Conservation (phyloP, 1,140 invertebrate species). For the Listronotus oregonensis region DNA sequence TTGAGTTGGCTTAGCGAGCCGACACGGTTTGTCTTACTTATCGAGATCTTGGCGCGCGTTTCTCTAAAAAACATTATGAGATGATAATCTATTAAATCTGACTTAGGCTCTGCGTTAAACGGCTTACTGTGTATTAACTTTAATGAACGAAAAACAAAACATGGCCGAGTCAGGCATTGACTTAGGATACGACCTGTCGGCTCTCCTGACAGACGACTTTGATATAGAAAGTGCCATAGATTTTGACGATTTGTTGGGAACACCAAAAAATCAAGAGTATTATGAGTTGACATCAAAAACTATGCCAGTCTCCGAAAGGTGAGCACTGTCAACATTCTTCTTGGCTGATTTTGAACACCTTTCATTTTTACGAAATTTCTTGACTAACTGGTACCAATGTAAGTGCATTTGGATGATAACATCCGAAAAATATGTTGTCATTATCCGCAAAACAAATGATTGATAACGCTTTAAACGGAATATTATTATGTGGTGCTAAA, state of each 20-base stretch:
- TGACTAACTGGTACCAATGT: too few species aligned
- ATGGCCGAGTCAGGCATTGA: conserved; percentile 71
- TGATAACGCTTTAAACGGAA: not conserved
- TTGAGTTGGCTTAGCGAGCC: conserved; percentile 26
- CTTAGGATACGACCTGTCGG: conserved; percentile 72
- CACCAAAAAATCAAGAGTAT: conserved; percentile 69
- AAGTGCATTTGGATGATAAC: too few species aligned
- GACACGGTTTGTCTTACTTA: conserved; percentile 17
- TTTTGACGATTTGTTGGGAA: conserved; percentile 60
- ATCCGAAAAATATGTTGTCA: too few species aligned
- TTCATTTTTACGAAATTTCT: not conserved
- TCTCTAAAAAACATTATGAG: conserved; percentile 12
- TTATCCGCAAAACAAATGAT: not conserved
- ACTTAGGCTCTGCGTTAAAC: conserved; percentile 3
- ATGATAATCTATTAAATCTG: conserved; percentile 20
- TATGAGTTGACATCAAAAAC: conserved; percentile 70
- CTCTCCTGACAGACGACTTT: conserved; percentile 62
- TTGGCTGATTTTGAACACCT: conserved; percentile 15
- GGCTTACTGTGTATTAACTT: conserved; percentile 6
- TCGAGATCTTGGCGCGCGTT: conserved; percentile 27
- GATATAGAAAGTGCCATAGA: conserved; percentile 61
- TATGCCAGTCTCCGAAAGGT: conserved; percentile 69
- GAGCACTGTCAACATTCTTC: conserved; percentile 36
- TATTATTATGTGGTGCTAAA: too few species aligned
- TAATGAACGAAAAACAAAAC: conserved; percentile 17